A percentile compares a stretch with the other conserved stretches of the same genome.
phyloP scores from a whole-genome alignment of 37 sponge, comb jelly and placozoan genomes.

The Cladorhizidae sp. region DNA sequence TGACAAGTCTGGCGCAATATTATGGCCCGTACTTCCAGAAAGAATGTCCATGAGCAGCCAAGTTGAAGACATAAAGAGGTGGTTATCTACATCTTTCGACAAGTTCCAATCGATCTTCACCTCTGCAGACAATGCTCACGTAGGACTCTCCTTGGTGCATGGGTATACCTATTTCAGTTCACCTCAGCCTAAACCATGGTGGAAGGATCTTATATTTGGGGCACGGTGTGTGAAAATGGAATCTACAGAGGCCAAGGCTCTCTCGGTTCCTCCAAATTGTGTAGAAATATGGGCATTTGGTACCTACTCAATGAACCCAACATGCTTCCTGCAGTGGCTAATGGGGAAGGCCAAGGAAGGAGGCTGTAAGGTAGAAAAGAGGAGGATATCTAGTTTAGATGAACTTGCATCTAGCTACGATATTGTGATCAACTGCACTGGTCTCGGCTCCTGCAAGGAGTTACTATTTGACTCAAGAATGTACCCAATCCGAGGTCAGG shows the following conservation, averaged over 20 bases:
- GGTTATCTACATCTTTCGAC: neutral
- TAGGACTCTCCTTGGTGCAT: neutral
- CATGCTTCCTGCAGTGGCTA: conserved; percentile 60
- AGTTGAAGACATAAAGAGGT: neutral
- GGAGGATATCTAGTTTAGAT: conserved; percentile 25
- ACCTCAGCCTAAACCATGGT: conserved; percentile 25
- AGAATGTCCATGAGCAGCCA: neutral
- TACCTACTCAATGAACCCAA: conserved; percentile 37
- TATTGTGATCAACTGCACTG: conserved; percentile 83
- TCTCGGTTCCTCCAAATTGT: conserved; percentile 8
- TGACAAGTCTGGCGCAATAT: conserved; percentile 47
- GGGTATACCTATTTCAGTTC: neutral
- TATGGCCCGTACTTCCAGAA: conserved; percentile 27
- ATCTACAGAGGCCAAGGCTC: conserved; percentile 9
- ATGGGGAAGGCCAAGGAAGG: conserved; percentile 11
- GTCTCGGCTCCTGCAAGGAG: conserved; percentile 58
- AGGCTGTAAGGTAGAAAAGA: conserved; percentile 47
- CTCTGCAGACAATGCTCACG: conserved; percentile 14
- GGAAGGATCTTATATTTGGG: conserved; percentile 47
- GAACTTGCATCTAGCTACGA: conserved; percentile 37
- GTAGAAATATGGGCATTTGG: conserved; percentile 12
- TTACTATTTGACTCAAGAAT: conserved; percentile 46
- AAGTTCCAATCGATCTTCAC: conserved; percentile 17
- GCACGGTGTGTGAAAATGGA: conserved; percentile 12
- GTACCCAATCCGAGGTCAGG: conserved; percentile 67